Evolutionary conservation across 1,140 invertebrate species (phyloP).

Genomic region (Trichonephila inaurata): DNA sequence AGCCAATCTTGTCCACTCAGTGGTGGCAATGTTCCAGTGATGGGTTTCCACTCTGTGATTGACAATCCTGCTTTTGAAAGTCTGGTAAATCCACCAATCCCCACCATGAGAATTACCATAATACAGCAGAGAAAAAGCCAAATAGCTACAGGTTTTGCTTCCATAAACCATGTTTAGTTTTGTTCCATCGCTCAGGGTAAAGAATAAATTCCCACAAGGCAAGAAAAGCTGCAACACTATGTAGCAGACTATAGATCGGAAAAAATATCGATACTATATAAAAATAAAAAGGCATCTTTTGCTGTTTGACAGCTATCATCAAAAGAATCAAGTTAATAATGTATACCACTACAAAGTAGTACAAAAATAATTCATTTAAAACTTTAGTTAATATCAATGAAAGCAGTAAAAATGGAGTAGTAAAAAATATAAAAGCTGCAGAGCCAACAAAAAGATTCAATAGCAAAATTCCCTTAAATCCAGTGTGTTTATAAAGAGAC

Average conservation of each 20-base stretch:
- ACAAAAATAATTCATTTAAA: constrained; percentile 18
- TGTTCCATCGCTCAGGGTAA: constrained; percentile 1
- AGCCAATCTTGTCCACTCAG: constrained; percentile 10
- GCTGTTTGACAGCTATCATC: background rate
- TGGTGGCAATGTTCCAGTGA: constrained; percentile 10
- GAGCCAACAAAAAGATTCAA: constrained; percentile 13
- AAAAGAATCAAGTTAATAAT: background rate
- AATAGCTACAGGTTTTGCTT: constrained; percentile 1
- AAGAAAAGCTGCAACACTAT: background rate
- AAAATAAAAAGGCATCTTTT: constrained; percentile 16
- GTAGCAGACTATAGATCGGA: constrained; percentile 1
- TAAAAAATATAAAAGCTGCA: constrained; percentile 16
- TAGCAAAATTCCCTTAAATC: constrained; percentile 14
- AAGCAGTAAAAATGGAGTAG: constrained; percentile 13
- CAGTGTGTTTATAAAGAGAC: constrained; percentile 7
- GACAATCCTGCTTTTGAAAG: constrained; percentile 4
- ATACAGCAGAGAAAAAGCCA: background rate
- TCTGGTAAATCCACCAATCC: constrained; percentile 11
- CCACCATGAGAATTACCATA: constrained; percentile 1
- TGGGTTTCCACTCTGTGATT: constrained; percentile 1
- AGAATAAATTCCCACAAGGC: constrained; percentile 12
- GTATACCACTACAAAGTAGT: constrained; percentile 13
- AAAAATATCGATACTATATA: constrained; percentile 17
- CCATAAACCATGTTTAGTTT: background rate
- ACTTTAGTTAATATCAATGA: constrained; percentile 16